A percentile compares a stretch with the other conserved stretches of the same genome.
Evolutionary conservation across 1,140 invertebrate genomes (phyloP).

Genomic region (Centruroides sculpturatus): DNA sequence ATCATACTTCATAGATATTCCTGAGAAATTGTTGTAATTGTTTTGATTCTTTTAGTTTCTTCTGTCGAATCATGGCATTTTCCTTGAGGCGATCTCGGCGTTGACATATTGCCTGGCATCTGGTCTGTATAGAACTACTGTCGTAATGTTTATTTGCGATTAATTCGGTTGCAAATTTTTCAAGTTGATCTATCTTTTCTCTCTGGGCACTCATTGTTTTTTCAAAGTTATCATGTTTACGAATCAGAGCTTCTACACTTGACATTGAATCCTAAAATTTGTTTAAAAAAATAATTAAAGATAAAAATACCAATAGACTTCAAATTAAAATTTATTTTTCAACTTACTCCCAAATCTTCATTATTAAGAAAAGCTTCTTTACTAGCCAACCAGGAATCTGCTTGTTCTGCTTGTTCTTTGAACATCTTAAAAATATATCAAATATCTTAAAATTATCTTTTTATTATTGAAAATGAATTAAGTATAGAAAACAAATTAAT

Average conservation of each 20-base stretch:
- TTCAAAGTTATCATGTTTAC: conserved; percentile 80
- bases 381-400: conserved; percentile 70
- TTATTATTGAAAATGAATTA: too few relatives aligned
- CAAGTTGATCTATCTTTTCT: conserved; percentile 58
- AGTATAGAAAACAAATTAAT: background rate
- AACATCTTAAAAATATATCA: conserved; percentile 42
- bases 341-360: conserved; percentile 63
- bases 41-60: conserved; percentile 56
- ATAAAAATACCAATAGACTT: too few relatives aligned
- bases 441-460: too few relatives aligned
- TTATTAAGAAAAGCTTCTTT: conserved; percentile 90
- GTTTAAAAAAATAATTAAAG: background rate
- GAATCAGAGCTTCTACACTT: conserved; percentile 67
- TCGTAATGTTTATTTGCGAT: conserved; percentile 45
- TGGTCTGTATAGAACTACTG: conserved; percentile 41
- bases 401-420: conserved; percentile 68
- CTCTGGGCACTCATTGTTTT: conserved; percentile 68
- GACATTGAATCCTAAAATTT: conserved; percentile 37
- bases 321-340: background rate
- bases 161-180: conserved; percentile 49
- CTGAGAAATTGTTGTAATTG: conserved; percentile 69
- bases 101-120: conserved; percentile 40
- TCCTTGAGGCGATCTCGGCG: conserved; percentile 31
- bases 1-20: conserved; percentile 59
- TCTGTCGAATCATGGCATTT: conserved; percentile 41